Percentiles rank a stretch among this genome's conserved stretches.
phyloP scores from a whole-genome alignment of 1,140 invertebrate species.

The Plectrocnemia conspersa region DNA sequence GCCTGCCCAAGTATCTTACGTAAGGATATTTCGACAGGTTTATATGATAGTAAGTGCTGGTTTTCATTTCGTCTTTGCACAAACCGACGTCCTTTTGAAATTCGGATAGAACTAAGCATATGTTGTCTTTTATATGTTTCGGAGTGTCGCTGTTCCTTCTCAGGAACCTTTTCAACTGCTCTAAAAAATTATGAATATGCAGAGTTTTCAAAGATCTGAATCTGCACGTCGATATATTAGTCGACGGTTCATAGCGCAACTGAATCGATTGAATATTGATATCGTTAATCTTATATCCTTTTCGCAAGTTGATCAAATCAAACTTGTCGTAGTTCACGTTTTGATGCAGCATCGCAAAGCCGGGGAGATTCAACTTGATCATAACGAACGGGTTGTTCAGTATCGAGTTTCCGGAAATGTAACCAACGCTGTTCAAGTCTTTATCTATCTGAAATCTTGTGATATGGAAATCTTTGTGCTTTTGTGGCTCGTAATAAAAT shows the following conservation, averaged over 20 bases:
- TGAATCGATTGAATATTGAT: not conserved
- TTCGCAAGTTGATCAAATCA: not conserved
- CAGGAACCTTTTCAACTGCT: not conserved
- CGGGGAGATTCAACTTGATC: not conserved
- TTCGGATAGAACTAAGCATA: not conserved
- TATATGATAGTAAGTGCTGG: not conserved
- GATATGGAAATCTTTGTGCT: not conserved
- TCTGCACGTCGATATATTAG: not conserved
- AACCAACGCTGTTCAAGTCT: not conserved
- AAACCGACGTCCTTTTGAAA: not conserved
- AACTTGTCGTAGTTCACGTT: constrained; percentile 13
- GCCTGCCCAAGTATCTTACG: constrained; percentile 3
- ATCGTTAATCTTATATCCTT: not conserved
- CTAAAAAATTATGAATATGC: not conserved
- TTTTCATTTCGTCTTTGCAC: not conserved
- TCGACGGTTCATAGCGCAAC: not conserved
- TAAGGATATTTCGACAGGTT: constrained; percentile 8
- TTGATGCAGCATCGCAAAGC: not conserved
- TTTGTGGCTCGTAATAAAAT: not conserved
- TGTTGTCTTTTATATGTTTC: not conserved
- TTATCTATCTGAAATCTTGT: not conserved
- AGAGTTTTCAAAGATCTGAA: not conserved
- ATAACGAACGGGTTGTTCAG: constrained; percentile 2
- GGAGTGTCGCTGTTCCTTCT: not conserved
- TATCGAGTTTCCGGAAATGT: not conserved